Base-by-base conservation (phyloP, 2,888 invertebrate genomes). In the Xestia sexstrigata region DNA sequence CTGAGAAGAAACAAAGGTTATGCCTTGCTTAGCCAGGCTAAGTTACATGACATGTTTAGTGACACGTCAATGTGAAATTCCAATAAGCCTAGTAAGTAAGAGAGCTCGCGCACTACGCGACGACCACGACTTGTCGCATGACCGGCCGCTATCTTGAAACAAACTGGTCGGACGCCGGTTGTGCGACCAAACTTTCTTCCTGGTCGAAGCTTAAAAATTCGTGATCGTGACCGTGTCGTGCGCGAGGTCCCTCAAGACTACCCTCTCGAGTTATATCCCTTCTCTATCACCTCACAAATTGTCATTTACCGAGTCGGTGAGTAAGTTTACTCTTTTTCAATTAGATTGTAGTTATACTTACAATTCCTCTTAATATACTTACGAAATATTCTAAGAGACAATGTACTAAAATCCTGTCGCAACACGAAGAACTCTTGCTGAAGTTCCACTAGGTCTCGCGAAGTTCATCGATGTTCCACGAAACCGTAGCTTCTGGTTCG, bases 281-380 rank as follows among this genome's bases (percentile, higher is more conserved):
- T 60, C 17, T 35, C 20, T 35, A 20, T 62, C 20, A 30, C 9
- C 30, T 60, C 30, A 20, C 17, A 60, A 4, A 60, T 20, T 30
- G 9, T 0, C 20, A 6, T 20, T 30, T 20, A 30, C 1, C 26
- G 26, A 35, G 30, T 30, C 20, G 20, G 58, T 26, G 13, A 55
- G n/a, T 17, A 26, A 17, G 17, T 17, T 30, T 55, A 3, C 30
- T 30, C 26, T 60, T 8, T 30, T 17, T 60, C 17, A 3, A 17
- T 17, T 17, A 30, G 17, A 60, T 60, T 60, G 9, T 20, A 30
- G 30, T 60, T 30, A 66, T 79, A 79, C 82, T 81, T 81, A 81
- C 81, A 17, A 66, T 4, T 60, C 11, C 3, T 75, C 26, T 39
- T 13, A 9, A 30, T 8, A 49, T 79, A 74, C 78, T 81, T 79